Conservation (phyloP, 1,140 invertebrate genomes). For the Penaeus indicus region DNA sequence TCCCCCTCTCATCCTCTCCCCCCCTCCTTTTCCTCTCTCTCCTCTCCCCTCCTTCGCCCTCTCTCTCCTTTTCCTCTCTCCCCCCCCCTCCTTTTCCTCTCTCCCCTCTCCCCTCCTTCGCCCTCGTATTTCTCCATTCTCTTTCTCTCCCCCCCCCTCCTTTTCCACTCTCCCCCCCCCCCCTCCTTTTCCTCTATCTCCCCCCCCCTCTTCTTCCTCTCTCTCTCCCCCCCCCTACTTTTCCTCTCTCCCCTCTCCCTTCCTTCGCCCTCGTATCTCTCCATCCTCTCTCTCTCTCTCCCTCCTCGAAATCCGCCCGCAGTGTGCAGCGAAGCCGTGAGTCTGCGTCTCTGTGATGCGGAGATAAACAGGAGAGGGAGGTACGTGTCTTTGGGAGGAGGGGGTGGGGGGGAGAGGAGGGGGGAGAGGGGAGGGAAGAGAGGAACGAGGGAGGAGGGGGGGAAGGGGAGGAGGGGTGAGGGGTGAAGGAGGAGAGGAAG, state of each 20-base stretch:
- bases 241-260: background rate
- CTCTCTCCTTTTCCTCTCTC: background rate
- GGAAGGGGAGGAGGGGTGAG: background rate
- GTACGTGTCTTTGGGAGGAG: background rate
- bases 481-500: background rate
- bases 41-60: background rate
- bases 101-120: background rate
- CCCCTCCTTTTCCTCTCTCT: background rate
- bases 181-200: background rate
- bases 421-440: background rate
- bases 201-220: background rate
- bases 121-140: background rate
- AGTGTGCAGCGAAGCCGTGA: too few relatives aligned
- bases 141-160: background rate
- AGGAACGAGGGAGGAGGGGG: background rate
- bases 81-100: background rate
- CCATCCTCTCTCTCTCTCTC: background rate
- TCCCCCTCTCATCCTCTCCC: background rate
- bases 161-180: background rate
- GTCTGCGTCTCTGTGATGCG: too few relatives aligned
- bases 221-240: background rate
- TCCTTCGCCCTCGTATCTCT: background rate
- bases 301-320: background rate
- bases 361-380: background rate
- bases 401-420: constrained; percentile 15